A percentile compares a stretch with the other conserved stretches of the same genome.
phyloP scores from a whole-genome alignment of 2,113 vertebrate genomes.

The Camelus dromedarius region DNA sequence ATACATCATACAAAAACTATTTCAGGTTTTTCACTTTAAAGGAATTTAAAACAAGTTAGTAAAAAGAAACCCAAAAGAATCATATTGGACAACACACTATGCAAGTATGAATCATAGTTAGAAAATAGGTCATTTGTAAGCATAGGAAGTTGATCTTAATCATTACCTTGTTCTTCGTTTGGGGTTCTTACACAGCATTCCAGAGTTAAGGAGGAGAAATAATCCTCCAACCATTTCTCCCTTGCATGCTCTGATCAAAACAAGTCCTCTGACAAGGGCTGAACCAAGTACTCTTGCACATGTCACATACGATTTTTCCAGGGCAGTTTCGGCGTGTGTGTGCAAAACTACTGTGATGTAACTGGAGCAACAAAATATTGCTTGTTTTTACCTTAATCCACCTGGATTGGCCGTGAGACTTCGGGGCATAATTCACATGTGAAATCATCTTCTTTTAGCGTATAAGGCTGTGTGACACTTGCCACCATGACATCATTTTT shows the following conservation, averaged over 20 bases:
- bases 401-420: background rate
- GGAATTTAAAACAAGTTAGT: conserved; percentile 53
- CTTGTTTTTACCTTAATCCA: background rate
- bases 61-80: background rate
- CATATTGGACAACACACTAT: background rate
- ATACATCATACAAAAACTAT: conserved; percentile 44
- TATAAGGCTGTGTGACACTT: background rate
- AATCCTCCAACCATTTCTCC: background rate
- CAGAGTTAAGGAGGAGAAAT: background rate
- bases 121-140: background rate
- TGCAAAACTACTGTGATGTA: background rate
- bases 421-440: background rate
- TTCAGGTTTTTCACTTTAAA: conserved; percentile 58
- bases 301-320: background rate
- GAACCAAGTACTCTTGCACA: background rate
- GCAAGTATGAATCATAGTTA: conserved; percentile 38
- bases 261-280: background rate
- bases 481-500: background rate
- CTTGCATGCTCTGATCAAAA: background rate
- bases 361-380: background rate
- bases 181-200: conserved; percentile 19
- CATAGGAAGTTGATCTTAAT: background rate
- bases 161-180: conserved; percentile 48
- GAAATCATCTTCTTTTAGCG: background rate
- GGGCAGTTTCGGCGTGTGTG: background rate